Conservation (phyloP, 2,797 vertebrate genomes). For the Crocodylus rhombifer region DNA sequence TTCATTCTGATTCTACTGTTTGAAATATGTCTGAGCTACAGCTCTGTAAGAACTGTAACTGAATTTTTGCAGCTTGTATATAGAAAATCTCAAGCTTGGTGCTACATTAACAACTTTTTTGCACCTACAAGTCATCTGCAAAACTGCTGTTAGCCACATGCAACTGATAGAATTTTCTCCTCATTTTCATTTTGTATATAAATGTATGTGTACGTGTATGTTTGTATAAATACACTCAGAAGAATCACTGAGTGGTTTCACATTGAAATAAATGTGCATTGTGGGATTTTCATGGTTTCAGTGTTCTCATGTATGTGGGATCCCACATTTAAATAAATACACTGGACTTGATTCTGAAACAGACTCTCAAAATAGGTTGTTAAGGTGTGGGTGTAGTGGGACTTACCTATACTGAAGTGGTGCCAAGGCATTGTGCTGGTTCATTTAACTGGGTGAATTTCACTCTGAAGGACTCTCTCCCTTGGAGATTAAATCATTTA, state of each 20-base stretch:
- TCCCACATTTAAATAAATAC: accelerated
- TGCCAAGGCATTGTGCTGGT: not conserved
- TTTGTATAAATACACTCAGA: not conserved
- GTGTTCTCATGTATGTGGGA: not conserved
- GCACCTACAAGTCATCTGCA: accelerated
- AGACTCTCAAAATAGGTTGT: not conserved
- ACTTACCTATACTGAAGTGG: not conserved
- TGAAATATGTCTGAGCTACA: not conserved
- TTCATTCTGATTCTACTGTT: accelerated
- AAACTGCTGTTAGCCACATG: not conserved
- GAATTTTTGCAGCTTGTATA: accelerated
- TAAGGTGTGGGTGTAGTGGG: not conserved
- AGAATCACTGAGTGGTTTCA: not conserved
- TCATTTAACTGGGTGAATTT: not conserved
- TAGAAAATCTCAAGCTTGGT: accelerated
- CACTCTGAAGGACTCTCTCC: not conserved
- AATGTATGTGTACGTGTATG: no score
- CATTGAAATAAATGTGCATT: not conserved
- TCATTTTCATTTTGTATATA: not conserved
- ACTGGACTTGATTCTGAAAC: not conserved
- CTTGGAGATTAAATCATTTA: not conserved
- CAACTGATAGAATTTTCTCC: no score
- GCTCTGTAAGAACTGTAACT: accelerated
- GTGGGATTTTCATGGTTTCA: not conserved
- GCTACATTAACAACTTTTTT: accelerated